These are phyloP conservation scores for Trisateles emortualis DNA, from an alignment of 2,888 invertebrate species.

Conservation along the genomic window DNA sequence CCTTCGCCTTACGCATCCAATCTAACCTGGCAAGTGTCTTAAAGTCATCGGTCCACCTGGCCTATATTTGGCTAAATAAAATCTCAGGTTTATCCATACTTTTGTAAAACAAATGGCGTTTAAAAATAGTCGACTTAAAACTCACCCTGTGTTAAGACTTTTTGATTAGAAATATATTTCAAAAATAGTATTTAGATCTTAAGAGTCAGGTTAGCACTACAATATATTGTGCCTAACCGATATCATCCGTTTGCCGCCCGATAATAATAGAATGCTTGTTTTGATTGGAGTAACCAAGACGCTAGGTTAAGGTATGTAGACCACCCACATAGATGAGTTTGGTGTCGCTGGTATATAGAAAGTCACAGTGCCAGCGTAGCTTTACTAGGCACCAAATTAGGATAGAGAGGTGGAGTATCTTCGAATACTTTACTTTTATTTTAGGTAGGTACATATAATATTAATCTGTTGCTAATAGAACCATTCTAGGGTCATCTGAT, in stretches of 20 bases:
- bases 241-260: slow-evolving; percentile 12
- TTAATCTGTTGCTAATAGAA: too few species aligned
- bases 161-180: neutral
- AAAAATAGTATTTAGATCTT: neutral
- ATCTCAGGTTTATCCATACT: neutral
- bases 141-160: too few species aligned
- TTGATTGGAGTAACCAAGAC: slow-evolving; percentile 19
- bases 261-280: slow-evolving; percentile 1
- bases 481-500: too few species aligned
- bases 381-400: slow-evolving; percentile 22
- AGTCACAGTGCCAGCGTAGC: slow-evolving; percentile 10
- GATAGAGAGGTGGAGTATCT: slow-evolving; percentile 4
- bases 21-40: too few species aligned
- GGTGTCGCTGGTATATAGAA: slow-evolving; percentile 17
- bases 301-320: slow-evolving; percentile 38
- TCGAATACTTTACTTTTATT: slow-evolving; percentile 16
- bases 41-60: too few species aligned
- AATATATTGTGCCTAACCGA: slow-evolving; percentile 15
- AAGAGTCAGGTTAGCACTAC: neutral
- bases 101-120: neutral
- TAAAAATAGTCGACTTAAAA: neutral
- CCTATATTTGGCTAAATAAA: neutral
- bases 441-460: neutral
- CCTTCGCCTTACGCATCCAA: too few species aligned
- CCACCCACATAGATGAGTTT: slow-evolving; percentile 23